phyloP scores from a whole-genome alignment of 2,888 invertebrate species.

The Tolmerus cingulatus region DNA sequence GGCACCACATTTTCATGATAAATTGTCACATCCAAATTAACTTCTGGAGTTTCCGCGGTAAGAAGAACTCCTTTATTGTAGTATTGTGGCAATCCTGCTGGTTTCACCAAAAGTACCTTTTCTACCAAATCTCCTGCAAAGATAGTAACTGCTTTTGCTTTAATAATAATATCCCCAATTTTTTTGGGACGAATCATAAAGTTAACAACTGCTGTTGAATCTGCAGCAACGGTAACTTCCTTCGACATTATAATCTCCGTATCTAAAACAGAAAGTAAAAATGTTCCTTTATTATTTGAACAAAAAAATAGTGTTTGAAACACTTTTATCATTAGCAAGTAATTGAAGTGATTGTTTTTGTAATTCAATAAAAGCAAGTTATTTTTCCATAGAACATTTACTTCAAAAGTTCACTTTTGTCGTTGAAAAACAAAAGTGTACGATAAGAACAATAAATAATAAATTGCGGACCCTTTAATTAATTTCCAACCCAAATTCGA shows the following conservation, averaged over 20 bases:
- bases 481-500: too few species aligned
- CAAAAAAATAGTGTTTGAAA: too few species aligned
- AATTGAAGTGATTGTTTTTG: too few species aligned
- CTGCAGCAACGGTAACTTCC: neutral
- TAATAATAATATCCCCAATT: slow-evolving; percentile 73
- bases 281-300: too few species aligned
- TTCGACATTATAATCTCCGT: neutral
- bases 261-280: neutral
- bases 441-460: too few species aligned
- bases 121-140: slow-evolving; percentile 68
- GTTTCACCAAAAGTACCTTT: slow-evolving; percentile 70
- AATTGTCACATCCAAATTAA: slow-evolving; percentile 61
- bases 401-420: too few species aligned
- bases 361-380: too few species aligned
- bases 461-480: too few species aligned
- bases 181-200: slow-evolving; percentile 77
- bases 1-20: slow-evolving; percentile 67
- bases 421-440: too few species aligned
- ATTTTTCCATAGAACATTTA: too few species aligned
- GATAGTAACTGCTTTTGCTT: slow-evolving; percentile 69
- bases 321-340: too few species aligned
- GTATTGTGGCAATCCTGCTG: slow-evolving; percentile 76
- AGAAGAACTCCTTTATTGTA: slow-evolving; percentile 73
- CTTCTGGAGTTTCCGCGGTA: slow-evolving; percentile 56
- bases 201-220: slow-evolving; percentile 54